A percentile compares a stretch with the other conserved stretches of the same genome.
Evolutionary conservation across 2,888 invertebrate genomes (phyloP).

Genomic region (Drosophila planitibia): DNA sequence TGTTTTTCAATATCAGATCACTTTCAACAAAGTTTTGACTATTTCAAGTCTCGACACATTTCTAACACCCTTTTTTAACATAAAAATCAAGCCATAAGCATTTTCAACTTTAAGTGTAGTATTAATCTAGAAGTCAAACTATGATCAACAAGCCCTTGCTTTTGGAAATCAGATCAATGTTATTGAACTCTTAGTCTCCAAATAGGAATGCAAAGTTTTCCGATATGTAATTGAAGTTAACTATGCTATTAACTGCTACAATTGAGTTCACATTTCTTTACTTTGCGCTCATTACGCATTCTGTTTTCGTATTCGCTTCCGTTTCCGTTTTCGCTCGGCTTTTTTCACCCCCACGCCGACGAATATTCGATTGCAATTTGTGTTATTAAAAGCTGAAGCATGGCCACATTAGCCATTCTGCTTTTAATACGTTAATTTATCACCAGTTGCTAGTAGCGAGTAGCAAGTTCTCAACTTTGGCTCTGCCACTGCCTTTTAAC

Average conservation of each 20-base stretch:
- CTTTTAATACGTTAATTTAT: slow-evolving; percentile 75
- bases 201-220: background rate
- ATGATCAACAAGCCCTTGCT: fast-evolving
- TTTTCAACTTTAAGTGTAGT: background rate
- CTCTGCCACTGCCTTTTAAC: background rate
- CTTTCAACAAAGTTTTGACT: background rate
- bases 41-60: background rate
- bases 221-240: slow-evolving; percentile 34
- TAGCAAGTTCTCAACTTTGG: slow-evolving; percentile 3
- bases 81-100: too few species aligned
- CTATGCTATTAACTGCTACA: slow-evolving; percentile 32
- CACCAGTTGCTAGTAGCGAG: slow-evolving; percentile 23
- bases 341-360: slow-evolving; percentile 17
- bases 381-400: slow-evolving; percentile 72
- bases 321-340: slow-evolving; percentile 40
- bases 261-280: slow-evolving; percentile 51
- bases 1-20: background rate
- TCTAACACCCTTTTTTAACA: background rate
- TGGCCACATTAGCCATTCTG: slow-evolving; percentile 26
- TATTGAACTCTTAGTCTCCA: slow-evolving; percentile 2
- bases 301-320: slow-evolving; percentile 51
- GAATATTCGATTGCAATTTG: slow-evolving; percentile 76
- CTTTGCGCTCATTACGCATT: slow-evolving; percentile 59
- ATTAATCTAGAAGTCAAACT: background rate
- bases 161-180: background rate